Evolutionary conservation across 2,113 vertebrate genomes (phyloP).

Genomic region (Sialia sialis): DNA sequence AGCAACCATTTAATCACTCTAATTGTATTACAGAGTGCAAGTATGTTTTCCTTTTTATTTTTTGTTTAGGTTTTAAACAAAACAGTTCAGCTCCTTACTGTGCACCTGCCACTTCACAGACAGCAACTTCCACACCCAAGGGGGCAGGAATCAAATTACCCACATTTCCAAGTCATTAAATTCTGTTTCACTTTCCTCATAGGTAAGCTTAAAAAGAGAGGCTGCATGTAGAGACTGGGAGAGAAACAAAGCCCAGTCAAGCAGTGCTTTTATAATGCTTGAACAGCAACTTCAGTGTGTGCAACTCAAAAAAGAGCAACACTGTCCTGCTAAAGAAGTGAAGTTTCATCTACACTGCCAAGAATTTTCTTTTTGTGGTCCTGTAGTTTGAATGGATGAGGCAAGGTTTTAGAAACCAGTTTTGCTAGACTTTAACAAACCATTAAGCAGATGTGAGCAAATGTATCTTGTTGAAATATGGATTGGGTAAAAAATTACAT

Average conservation of each 20-base stretch:
- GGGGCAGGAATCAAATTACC: slow-evolving; percentile 22
- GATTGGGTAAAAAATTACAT: not conserved
- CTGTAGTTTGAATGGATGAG: not conserved
- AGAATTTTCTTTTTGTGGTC: not conserved
- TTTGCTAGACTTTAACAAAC: slow-evolving; percentile 23
- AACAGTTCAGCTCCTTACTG: not conserved
- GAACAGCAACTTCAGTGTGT: slow-evolving; percentile 17
- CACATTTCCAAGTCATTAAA: not conserved
- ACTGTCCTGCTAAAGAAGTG: not conserved
- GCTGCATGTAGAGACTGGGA: not conserved
- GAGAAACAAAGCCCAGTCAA: not conserved
- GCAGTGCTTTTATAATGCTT: not conserved
- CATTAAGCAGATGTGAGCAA: not conserved
- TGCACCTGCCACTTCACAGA: slow-evolving; percentile 3
- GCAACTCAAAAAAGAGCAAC: not conserved
- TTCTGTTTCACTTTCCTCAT: not conserved
- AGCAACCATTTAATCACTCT: not conserved
- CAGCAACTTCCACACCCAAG: not conserved
- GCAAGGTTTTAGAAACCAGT: slow-evolving; percentile 54
- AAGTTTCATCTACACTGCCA: not conserved
- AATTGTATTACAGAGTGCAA: not conserved
- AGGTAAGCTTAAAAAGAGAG: not conserved
- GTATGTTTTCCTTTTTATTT: not conserved
- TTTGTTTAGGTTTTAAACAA: not conserved
- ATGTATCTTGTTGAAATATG: not conserved